A percentile compares a stretch with the other conserved stretches of the same genome.
These are phyloP conservation scores for Flexamia atlantica DNA, from an alignment of 2,888 invertebrate species.

Conservation along the genomic window DNA sequence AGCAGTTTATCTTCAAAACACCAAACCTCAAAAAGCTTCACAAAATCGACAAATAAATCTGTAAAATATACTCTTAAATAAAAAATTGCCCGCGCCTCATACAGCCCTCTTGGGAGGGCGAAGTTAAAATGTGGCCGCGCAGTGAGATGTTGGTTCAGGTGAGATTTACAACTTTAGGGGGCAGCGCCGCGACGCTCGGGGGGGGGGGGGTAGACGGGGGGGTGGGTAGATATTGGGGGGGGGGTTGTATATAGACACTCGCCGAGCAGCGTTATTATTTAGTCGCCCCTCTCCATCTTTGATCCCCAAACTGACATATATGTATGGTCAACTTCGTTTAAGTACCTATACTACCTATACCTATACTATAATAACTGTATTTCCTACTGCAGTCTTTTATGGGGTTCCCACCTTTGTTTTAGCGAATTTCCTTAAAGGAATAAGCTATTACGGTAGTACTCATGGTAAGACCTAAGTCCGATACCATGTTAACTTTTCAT, in stretches of 20 bases:
- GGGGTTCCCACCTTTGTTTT: too few relatives aligned
- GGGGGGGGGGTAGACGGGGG: not conserved
- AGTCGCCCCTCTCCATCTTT: not conserved
- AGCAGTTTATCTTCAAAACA: too few relatives aligned
- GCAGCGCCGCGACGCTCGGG: not conserved
- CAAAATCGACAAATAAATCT: too few relatives aligned
- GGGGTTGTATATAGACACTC: not conserved
- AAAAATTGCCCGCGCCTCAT: not conserved
- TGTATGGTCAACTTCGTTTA: too few relatives aligned
- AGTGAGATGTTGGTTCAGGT: slow-evolving; percentile 14
- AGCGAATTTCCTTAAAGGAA: too few relatives aligned
- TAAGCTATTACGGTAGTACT: too few relatives aligned
- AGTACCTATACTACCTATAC: too few relatives aligned
- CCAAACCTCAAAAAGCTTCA: too few relatives aligned
- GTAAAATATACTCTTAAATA: not conserved
- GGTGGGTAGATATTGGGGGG: not conserved
- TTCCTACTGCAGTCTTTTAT: too few relatives aligned
- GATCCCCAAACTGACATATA: not conserved
- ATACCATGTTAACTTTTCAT: too few relatives aligned
- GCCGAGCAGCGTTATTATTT: not conserved
- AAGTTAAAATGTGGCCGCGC: slow-evolving; percentile 17
- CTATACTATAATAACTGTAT: too few relatives aligned
- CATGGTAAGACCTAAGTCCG: too few relatives aligned
- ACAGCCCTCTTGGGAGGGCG: not conserved
- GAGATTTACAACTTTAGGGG: slow-evolving; percentile 19